Evolutionary conservation across 1,140 invertebrate species (phyloP).

Genomic region (Hydropsyche tenuis): DNA sequence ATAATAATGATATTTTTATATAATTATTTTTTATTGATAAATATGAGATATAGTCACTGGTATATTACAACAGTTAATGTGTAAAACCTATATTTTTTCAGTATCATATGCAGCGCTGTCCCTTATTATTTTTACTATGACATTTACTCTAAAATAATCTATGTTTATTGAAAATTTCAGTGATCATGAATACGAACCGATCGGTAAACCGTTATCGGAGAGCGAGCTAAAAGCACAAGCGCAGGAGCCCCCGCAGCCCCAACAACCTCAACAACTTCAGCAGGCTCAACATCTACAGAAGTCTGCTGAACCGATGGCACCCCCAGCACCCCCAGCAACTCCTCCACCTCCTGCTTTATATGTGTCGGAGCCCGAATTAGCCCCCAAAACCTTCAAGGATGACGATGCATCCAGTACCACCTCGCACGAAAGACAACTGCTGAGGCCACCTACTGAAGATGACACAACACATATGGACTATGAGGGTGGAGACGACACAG

Average conservation of each 20-base stretch:
- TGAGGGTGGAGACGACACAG: constrained; percentile 56
- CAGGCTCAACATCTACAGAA: constrained; percentile 7
- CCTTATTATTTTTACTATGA: no score
- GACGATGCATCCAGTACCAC: constrained; percentile 61
- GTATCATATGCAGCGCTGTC: no score
- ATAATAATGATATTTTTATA: no score
- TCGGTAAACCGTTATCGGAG: constrained; percentile 63
- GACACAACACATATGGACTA: constrained; percentile 54
- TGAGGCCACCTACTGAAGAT: constrained; percentile 57
- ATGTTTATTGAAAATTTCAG: constrained; percentile 60
- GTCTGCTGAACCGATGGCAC: background rate
- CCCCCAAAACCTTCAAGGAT: constrained; percentile 50
- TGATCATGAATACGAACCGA: constrained; percentile 89
- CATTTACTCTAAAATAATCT: background rate
- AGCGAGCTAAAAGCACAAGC: constrained; percentile 47
- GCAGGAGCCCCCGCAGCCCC: background rate
- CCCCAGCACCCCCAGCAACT: background rate
- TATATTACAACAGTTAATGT: no score
- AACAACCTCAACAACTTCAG: constrained; percentile 16
- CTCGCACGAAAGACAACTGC: constrained; percentile 58
- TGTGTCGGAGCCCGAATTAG: constrained; percentile 33
- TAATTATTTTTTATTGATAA: no score
- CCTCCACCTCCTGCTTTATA: background rate
- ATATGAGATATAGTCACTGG: no score
- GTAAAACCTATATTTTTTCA: no score